These are phyloP conservation scores for Perca flavescens DNA, from an alignment of 2,113 vertebrate genomes.

Conservation along the genomic window DNA sequence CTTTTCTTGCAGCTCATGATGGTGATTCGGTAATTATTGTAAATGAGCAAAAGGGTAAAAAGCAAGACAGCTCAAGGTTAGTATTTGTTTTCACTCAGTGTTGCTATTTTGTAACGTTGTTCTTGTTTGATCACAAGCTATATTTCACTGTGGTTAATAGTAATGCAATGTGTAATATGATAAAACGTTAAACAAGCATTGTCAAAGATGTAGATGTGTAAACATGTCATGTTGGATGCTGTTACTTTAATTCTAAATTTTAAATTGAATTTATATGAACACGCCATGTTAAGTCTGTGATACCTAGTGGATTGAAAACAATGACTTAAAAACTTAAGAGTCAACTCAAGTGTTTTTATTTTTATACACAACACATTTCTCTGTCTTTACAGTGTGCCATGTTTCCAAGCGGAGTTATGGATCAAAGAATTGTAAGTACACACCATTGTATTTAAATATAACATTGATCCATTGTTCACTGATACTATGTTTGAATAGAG, in stretches of 20 bases:
- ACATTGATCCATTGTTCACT: background rate
- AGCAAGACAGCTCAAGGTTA: slow-evolving; percentile 86
- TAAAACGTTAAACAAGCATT: background rate
- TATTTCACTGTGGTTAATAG: background rate
- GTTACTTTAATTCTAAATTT: background rate
- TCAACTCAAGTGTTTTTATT: background rate
- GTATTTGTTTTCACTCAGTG: slow-evolving; percentile 17
- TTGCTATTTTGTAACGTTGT: background rate
- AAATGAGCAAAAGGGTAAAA: slow-evolving; percentile 89
- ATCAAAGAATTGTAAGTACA: slow-evolving; percentile 96
- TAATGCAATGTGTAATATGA: background rate
- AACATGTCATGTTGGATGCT: background rate
- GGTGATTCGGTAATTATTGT: slow-evolving; percentile 94
- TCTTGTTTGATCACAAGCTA: background rate
- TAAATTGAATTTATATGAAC: background rate
- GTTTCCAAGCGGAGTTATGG: slow-evolving; percentile 95
- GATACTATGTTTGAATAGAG: background rate
- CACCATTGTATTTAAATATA: background rate
- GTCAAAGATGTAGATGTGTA: background rate
- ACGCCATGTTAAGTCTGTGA: background rate
- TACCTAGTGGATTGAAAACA: background rate
- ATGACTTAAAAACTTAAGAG: background rate
- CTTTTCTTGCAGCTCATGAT: slow-evolving; percentile 81
- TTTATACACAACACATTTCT: slow-evolving; percentile 11
- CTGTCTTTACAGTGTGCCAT: slow-evolving; percentile 82